Evolutionary conservation across 1,140 invertebrate genomes (phyloP), one percentile per base, ranked within the genome.

Genomic region (Scylla paramamosain): DNA sequence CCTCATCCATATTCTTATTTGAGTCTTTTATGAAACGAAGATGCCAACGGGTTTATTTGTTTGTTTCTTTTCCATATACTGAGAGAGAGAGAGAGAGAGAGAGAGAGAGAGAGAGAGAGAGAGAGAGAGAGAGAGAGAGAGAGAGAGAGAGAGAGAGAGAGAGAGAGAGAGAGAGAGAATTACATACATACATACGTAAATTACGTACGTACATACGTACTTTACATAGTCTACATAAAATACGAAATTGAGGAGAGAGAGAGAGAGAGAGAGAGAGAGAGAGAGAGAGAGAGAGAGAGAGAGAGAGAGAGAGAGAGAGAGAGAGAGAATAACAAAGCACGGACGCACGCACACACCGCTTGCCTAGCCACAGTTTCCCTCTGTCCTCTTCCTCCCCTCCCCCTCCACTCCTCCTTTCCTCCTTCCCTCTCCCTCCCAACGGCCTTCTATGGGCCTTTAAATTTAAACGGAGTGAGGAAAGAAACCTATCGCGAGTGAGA

Each of bases 331-430:
- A 16, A 86, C 32, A 86, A 31, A 86, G 83, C 83, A 39, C 83
- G 83, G 12, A 39, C 83, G 83, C 83, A 86, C 83, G n/a, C 83
- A 86, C 87, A 89, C 87, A 46, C 45, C 46, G 89, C 89, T 48
- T 91, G 89, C 89, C 45, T 29, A 46, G 28, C 89, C 52, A 25
- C 31, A 48, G 89, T 91, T 91, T 91, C 46, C 89, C 89, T 91
- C 89, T 8, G 1, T 25, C 89, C 89, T 48, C 46, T 31, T 45
- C 3, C 89, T 28, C 46, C 88, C 25, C 39, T 91, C 89, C 52
- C 45, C 52, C 32, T 28, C 45, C 89, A 4, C 45, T 28, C 32
- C n/a, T 20, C 89, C 52, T 14, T 46, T 52, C 52, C 32, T 28
- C 89, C 32, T 29, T 7, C 89, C 52, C 32, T 28, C 89, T 91